Percentiles rank a stretch among this genome's conserved stretches.
phyloP scores from a whole-genome alignment of 2,888 invertebrate genomes.

The Protonemura montana region DNA sequence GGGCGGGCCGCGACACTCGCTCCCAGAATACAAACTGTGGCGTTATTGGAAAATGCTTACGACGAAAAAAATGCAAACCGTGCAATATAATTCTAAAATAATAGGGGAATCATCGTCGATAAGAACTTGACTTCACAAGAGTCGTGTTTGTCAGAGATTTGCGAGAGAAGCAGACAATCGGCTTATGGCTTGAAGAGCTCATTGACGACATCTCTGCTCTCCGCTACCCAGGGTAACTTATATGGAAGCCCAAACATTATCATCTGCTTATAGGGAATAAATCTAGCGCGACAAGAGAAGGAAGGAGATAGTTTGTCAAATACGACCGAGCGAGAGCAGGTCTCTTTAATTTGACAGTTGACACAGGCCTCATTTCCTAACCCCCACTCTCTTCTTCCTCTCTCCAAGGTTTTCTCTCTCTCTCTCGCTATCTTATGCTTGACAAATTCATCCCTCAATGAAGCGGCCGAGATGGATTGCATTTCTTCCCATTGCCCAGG shows the following conservation, averaged over 20 bases:
- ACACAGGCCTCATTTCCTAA: slow-evolving; percentile 39
- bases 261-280: slow-evolving; percentile 12
- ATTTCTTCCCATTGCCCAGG: background rate
- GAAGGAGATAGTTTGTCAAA: background rate
- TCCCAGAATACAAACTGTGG: background rate
- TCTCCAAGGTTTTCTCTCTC: background rate
- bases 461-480: slow-evolving; percentile 36
- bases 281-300: background rate
- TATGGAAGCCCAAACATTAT: background rate
- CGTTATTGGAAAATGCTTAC: slow-evolving; percentile 7
- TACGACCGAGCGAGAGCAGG: background rate
- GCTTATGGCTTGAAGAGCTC: background rate
- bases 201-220: background rate
- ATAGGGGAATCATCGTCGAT: slow-evolving; percentile 7
- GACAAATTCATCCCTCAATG: slow-evolving; percentile 40
- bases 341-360: slow-evolving; percentile 41
- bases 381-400: background rate
- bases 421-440: slow-evolving; percentile 1
- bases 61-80: background rate
- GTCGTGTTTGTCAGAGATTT: background rate
- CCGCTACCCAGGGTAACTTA: background rate
- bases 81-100: background rate
- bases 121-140: background rate
- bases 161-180: background rate
- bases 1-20: background rate